phyloP scores from a whole-genome alignment of 2,797 vertebrate genomes.

The Sebastes wilsoni region DNA sequence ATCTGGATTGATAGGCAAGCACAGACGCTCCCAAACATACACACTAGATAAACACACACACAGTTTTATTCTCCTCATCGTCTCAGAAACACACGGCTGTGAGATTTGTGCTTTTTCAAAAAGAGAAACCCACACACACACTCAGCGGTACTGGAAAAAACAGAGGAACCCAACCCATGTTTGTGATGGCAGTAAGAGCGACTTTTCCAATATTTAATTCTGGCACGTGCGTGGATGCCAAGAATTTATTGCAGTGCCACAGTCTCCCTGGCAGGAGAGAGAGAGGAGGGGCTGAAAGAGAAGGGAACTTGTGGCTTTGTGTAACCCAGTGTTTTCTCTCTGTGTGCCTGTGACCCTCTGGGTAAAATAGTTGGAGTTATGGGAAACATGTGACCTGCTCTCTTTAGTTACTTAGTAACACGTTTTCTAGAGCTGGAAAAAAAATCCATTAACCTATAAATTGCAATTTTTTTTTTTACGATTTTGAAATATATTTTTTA shows the following conservation, averaged over 20 bases:
- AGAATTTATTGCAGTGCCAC: slow-evolving; percentile 75
- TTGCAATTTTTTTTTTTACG: too few relatives aligned
- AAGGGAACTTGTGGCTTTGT: slow-evolving; percentile 52
- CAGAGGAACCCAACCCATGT: slow-evolving; percentile 73
- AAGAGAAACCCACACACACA: slow-evolving; percentile 32
- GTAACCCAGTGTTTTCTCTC: slow-evolving; percentile 47
- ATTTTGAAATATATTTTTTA: too few relatives aligned
- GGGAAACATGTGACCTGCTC: slow-evolving; percentile 30
- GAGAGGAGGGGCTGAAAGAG: slow-evolving; percentile 28
- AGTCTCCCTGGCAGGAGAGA: slow-evolving; percentile 51
- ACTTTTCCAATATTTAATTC: slow-evolving; percentile 81
- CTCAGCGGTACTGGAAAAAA: slow-evolving; percentile 54
- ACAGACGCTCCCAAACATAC: slow-evolving; percentile 5
- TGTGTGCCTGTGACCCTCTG: slow-evolving; percentile 37
- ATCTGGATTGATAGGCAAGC: slow-evolving; percentile 28
- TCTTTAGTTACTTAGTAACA: slow-evolving; percentile 10
- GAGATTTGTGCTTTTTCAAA: slow-evolving; percentile 19
- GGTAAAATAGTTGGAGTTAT: slow-evolving; percentile 35
- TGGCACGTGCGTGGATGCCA: slow-evolving; percentile 66
- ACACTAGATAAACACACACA: slow-evolving; percentile 15
- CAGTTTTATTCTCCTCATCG: background rate
- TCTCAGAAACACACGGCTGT: slow-evolving; percentile 46
- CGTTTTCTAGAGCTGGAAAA: too few relatives aligned
- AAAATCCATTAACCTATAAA: too few relatives aligned
- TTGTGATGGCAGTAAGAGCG: slow-evolving; percentile 76